Evolutionary conservation across 53 echinoderm and acorn worm genomes (phyloP).

Genomic region (Zoroaster sp.): DNA sequence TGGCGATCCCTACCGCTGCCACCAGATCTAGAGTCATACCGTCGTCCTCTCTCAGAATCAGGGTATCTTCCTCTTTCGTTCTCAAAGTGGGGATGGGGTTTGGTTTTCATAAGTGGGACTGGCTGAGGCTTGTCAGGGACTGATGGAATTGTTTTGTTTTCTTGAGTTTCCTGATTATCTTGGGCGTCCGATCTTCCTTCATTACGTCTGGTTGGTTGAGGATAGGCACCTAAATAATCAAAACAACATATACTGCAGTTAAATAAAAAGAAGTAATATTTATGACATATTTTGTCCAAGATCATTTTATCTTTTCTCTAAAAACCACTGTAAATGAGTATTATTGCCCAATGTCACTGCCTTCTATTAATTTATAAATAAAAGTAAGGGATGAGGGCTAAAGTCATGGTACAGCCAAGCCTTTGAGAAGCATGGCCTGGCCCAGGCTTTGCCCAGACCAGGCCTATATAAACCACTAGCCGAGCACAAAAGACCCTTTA

Average conservation of each 20-base stretch:
- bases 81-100: slow-evolving; percentile 49
- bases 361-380: not conserved
- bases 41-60: slow-evolving; percentile 6
- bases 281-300: too few species aligned
- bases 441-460: too few species aligned
- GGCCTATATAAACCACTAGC: too few species aligned
- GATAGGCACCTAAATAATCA: slow-evolving; percentile 36
- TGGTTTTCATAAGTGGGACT: slow-evolving; percentile 32
- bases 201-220: slow-evolving; percentile 4
- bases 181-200: slow-evolving; percentile 10
- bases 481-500: too few species aligned
- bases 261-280: too few species aligned
- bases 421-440: too few species aligned
- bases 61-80: slow-evolving; percentile 19
- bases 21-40: slow-evolving; percentile 28
- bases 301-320: too few species aligned
- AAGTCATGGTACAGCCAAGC: too few species aligned
- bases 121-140: slow-evolving; percentile 35
- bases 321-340: too few species aligned
- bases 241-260: too few species aligned
- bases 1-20: slow-evolving; percentile 33
- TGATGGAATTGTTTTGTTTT: not conserved
- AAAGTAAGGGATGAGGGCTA: too few species aligned
- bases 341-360: not conserved
- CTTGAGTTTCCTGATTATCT: not conserved